Evolutionary conservation across 2,113 vertebrate species (phyloP), one percentile per base, ranked within the genome.

Genomic region (Sminthopsis crassicaudata): DNA sequence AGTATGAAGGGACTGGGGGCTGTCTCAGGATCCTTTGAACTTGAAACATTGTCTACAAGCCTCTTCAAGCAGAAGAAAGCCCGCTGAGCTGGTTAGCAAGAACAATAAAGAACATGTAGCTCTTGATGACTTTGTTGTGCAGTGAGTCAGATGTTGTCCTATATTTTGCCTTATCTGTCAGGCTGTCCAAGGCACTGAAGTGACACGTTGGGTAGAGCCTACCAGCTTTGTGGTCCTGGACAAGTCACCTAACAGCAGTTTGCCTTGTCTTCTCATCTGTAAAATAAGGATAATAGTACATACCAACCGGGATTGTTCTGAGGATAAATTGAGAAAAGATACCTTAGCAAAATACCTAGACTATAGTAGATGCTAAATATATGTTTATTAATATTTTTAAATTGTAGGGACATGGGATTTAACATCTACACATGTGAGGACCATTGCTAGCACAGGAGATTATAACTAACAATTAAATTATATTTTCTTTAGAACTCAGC

Each of bases 401-500:
- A 76, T 14, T 76, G 60, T 19, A n/a, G 36, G n/a, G 60, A 16
- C 60, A 76, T 76, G 7, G 14, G 36, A 19, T 76, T 48, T 19
- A 36, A 76, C 60, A 36, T 76, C 6, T 5, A 76, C 60, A 76
- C 3, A n/a, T 16, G 12, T n/a, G 60, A n/a, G 60, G 19, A 36
- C 30, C n/a, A n/a, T n/a, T 76, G 60, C 60, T 19, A 76, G 11
- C 60, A 76, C 2, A 36, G 10, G 12, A 36, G 14, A 76, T 76
- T 76, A n/a, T 76, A 19, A n/a, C 53, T 54, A 9, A 57, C 5
- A 76, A 60, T 60, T 14, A 36, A 67, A 76, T 19, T 23, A 19
- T 84, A 22, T 84, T 46, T 97, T 90, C 94, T 26, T 55, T 90
- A 99, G 99, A 97, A 99, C 99, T 19, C 99, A 99, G 95, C 99